phyloP scores from a whole-genome alignment of 2,888 invertebrate species.

The Chrysina gloriosa region DNA sequence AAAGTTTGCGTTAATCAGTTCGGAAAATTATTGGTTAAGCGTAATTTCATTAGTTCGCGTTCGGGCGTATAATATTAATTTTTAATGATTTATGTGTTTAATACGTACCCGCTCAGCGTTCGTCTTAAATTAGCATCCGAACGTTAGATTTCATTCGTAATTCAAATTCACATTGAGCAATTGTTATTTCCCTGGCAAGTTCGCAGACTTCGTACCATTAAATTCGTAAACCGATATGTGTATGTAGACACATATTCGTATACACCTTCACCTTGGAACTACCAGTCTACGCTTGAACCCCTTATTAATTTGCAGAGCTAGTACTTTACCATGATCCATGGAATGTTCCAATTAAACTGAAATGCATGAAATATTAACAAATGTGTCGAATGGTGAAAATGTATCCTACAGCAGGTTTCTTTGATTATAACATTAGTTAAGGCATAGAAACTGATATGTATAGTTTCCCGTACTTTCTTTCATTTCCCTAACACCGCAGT shows the following conservation, averaged over 20 bases:
- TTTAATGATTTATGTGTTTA: slow-evolving; percentile 31
- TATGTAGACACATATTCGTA: neutral
- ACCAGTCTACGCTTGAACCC: too few species aligned
- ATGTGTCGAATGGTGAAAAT: too few species aligned
- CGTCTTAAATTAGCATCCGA: neutral
- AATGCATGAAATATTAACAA: too few species aligned
- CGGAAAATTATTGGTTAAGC: slow-evolving; percentile 40
- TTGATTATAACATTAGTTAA: too few species aligned
- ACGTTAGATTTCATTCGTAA: neutral
- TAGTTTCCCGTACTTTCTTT: too few species aligned
- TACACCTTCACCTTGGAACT: too few species aligned
- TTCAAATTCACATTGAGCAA: neutral
- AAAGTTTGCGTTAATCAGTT: slow-evolving; percentile 41
- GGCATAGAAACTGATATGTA: too few species aligned
- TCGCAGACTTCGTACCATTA: neutral
- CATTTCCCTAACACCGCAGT: too few species aligned
- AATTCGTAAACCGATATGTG: neutral
- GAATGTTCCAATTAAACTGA: too few species aligned
- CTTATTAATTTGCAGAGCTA: too few species aligned
- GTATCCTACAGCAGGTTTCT: too few species aligned
- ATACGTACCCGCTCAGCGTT: neutral
- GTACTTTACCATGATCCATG: too few species aligned
- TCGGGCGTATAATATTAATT: slow-evolving; percentile 34
- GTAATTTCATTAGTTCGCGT: slow-evolving; percentile 39
- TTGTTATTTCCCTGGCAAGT: neutral